phyloP scores from a whole-genome alignment of 2,797 vertebrate genomes.

The Meriones psammophilus region DNA sequence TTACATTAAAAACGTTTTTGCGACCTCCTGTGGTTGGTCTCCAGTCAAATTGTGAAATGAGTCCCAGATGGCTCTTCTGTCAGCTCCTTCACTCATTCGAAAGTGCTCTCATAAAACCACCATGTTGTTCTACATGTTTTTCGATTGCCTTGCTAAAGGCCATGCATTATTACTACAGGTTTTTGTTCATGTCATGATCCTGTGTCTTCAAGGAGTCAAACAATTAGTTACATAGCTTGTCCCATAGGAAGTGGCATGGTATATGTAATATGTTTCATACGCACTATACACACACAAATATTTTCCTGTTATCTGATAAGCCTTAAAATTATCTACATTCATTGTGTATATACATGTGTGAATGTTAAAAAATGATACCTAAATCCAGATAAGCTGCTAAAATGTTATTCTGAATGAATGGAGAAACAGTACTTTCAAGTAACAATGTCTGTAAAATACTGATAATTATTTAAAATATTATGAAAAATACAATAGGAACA shows the following conservation, averaged over 20 bases:
- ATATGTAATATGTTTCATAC: not conserved
- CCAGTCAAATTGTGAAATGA: not conserved
- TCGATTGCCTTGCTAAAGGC: not conserved
- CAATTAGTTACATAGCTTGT: not conserved
- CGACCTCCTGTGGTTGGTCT: not conserved
- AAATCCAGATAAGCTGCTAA: not conserved
- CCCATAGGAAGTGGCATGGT: not conserved
- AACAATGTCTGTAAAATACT: not conserved
- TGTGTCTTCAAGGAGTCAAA: not conserved
- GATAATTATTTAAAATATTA: not conserved
- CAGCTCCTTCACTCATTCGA: accelerated
- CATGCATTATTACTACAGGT: not conserved
- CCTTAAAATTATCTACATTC: not conserved
- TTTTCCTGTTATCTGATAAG: not conserved
- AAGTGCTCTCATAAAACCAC: not conserved
- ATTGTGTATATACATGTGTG: not conserved
- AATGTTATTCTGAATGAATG: not conserved
- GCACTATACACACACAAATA: not conserved
- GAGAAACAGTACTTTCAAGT: not conserved
- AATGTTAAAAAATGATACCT: not conserved
- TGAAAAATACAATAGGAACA: not conserved
- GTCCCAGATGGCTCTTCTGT: not conserved
- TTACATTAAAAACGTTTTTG: not conserved
- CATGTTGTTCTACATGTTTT: not conserved
- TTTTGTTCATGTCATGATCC: not conserved